A percentile compares a stretch with the other conserved stretches of the same genome.
These are phyloP conservation scores for Druceiella hillmani DNA, from an alignment of 2,888 invertebrate genomes.

Conservation along the genomic window DNA sequence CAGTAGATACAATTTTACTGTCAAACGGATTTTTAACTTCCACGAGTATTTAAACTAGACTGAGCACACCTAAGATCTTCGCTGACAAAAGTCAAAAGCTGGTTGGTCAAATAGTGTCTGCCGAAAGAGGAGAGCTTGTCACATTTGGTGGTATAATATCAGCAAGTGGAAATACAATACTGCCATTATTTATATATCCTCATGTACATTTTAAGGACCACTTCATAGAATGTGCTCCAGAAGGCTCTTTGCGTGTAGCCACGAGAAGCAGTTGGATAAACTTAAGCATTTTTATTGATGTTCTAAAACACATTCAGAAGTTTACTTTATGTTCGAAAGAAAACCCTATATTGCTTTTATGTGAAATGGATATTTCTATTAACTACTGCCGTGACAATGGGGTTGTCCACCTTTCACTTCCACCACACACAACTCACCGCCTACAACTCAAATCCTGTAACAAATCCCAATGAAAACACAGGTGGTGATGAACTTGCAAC, in stretches of 20 bases:
- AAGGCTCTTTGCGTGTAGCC: constrained; percentile 18
- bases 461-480: no score
- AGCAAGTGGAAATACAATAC: constrained; percentile 27
- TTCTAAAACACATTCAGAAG: constrained; percentile 9
- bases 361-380: constrained; percentile 20
- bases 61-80: constrained; percentile 19
- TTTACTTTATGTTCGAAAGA: constrained; percentile 18
- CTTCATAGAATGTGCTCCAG: constrained; percentile 23
- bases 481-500: no score
- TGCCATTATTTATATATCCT: constrained; percentile 28
- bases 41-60: constrained; percentile 6
- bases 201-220: constrained; percentile 23
- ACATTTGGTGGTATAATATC: constrained; percentile 29
- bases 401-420: no score
- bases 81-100: constrained; percentile 25
- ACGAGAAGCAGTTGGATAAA: constrained; percentile 24
- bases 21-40: constrained; percentile 5
- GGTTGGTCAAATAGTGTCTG: constrained; percentile 30
- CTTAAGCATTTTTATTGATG: constrained; percentile 14
- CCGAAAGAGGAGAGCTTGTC: constrained; percentile 30
- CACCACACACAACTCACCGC: no score
- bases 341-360: constrained; percentile 17
- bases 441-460: no score
- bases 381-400: no score
- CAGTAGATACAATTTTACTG: constrained; percentile 3